These are phyloP conservation scores for Argopecten irradians DNA, from an alignment of 1,140 invertebrate species.

Conservation along the genomic window DNA sequence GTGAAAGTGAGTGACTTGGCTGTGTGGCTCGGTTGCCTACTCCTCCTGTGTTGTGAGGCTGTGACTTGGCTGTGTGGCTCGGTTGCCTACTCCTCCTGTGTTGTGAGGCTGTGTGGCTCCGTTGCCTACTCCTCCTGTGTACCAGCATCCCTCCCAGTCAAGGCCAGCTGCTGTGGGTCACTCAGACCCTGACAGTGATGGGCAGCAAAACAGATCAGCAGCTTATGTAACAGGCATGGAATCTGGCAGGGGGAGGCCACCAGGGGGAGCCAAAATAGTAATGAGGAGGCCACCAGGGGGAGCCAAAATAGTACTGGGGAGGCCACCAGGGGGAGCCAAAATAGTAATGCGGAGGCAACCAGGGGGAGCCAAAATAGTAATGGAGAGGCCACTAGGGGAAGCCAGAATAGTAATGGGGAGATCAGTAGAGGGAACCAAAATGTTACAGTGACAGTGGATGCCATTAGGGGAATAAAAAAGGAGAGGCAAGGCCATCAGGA, in stretches of 20 bases:
- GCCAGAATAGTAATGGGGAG: too few relatives aligned
- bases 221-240: not conserved
- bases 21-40: too few relatives aligned
- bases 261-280: not conserved
- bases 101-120: not conserved
- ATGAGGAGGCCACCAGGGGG: not conserved
- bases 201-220: not conserved
- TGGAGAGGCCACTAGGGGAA: too few relatives aligned
- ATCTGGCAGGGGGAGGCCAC: not conserved
- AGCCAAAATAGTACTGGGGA: not conserved
- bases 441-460: too few relatives aligned
- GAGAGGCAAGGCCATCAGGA: too few relatives aligned
- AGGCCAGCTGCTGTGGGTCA: not conserved
- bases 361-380: too few relatives aligned
- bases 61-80: too few relatives aligned
- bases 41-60: not conserved
- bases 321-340: not conserved
- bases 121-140: not conserved
- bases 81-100: too few relatives aligned
- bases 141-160: slow-evolving; percentile 4
- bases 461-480: too few relatives aligned
- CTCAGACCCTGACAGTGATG: not conserved
- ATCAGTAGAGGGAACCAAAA: too few relatives aligned
- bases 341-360: not conserved
- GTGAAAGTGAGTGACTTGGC: too few relatives aligned